Base-by-base conservation (phyloP, 1,140 invertebrate genomes). In the Pachyrhynchus sulphureomaculatus region DNA sequence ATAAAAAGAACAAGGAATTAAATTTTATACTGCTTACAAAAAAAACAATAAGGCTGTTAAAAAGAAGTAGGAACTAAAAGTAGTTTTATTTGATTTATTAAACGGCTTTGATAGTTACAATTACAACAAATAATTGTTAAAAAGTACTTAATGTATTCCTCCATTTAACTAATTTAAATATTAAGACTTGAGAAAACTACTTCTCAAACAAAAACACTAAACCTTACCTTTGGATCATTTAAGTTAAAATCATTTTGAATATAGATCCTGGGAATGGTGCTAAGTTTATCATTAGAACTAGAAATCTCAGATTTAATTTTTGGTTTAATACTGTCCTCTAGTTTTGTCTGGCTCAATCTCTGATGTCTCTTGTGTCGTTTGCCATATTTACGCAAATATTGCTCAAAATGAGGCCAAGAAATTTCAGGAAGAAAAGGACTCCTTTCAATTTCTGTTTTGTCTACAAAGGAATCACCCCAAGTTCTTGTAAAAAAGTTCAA, bases 401-500 rank as follows among this genome's bases (percentile, higher is more conserved):
- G 80, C 65, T 94, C 88, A 80, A 99, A 96, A 77, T 96, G 90
- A 37, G 86, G 82, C 68, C 86, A 84, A 1, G 83, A 87, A 21
- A 98, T 88, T 69, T 94, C 36, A 34, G 92, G 92, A 61, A 99
- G 78, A 75, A 90, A 88, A 1, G 86, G 84, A 67, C 90, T 90
- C 53, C 86, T 84, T 17, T 87, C 83, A 71, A 97, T 86, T 13
- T 86, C 81, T 20, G 81, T 77, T 67, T 88, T 88, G 61, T 96
- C 94, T 5, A 96, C 84, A 79, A 98, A 98, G 56, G 84, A 84
- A 71, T 97, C 95, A 34, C 97, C 96, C 97, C 97, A 99, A 64
- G 94, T 96, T 77, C 94, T 95, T 0, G 95, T 97, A 71, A 99
- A 95, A 70, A 99, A 95, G 74, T 96, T 93, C 71, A 83, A 87